Conservation (phyloP, 2,113 vertebrate genomes). For the Semicossyphus pulcher region DNA sequence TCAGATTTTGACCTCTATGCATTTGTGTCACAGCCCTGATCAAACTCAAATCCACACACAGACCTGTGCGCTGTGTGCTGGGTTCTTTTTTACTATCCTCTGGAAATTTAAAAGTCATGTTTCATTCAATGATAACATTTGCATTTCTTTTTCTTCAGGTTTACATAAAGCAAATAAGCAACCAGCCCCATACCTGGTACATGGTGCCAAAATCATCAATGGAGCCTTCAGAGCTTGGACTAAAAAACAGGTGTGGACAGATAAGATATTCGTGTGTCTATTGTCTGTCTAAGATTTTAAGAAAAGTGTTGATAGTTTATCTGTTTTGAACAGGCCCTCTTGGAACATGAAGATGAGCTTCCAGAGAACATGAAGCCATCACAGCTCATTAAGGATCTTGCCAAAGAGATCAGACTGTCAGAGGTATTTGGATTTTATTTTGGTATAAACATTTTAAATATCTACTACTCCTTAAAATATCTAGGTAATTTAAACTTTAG, state of each 20-base stretch:
- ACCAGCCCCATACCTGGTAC: conserved; percentile 91
- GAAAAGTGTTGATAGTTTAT: not conserved
- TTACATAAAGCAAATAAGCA: conserved; percentile 97
- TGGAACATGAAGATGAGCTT: conserved; percentile 97
- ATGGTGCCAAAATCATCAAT: conserved; percentile 98
- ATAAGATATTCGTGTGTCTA: not conserved
- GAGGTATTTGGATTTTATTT: conserved; percentile 85
- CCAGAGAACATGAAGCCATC: conserved; percentile 98
- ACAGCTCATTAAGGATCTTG: conserved; percentile 98
- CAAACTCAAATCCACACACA: no score
- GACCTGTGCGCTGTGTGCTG: not conserved
- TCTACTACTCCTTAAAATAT: no score
- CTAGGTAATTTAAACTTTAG: not conserved
- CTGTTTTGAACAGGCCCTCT: conserved; percentile 86
- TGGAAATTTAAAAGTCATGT: not conserved
- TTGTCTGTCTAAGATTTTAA: not conserved
- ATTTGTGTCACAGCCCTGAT: no score
- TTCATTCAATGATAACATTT: conserved; percentile 18
- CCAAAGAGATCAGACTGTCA: conserved; percentile 97
- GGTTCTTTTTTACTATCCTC: not conserved
- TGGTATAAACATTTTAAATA: not conserved
- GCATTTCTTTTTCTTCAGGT: conserved; percentile 79
- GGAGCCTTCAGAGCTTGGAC: conserved; percentile 99
- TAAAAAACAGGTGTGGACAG: conserved; percentile 91
- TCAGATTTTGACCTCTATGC: no score